Evolutionary conservation across 2,888 invertebrate species (phyloP).

Genomic region (Bhutanitis thaidina): DNA sequence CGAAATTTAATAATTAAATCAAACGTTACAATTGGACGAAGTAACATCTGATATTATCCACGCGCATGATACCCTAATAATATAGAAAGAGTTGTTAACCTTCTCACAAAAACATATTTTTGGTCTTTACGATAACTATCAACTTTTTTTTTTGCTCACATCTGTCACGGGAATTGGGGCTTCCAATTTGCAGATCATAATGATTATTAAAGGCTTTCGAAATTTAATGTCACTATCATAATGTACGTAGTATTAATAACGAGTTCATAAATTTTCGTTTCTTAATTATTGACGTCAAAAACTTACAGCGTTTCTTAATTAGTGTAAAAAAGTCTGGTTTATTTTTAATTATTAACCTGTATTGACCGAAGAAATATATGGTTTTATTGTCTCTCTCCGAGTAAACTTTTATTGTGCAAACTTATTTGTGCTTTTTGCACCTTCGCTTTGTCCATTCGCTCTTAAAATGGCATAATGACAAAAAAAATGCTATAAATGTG

Average conservation of each 20-base stretch:
- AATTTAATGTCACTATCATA: not conserved
- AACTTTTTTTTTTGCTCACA: conserved; percentile 9
- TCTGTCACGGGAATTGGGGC: not conserved
- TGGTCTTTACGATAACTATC: conserved; percentile 1
- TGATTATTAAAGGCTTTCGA: not conserved
- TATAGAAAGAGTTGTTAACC: conserved; percentile 11
- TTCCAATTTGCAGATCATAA: not conserved
- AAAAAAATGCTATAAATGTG: too few species aligned
- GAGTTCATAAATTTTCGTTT: not conserved
- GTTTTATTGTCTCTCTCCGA: too few species aligned
- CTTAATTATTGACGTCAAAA: not conserved
- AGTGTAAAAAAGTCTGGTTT: not conserved
- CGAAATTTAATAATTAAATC: too few species aligned
- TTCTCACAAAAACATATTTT: conserved; percentile 9
- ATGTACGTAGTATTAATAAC: not conserved
- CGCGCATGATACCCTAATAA: not conserved
- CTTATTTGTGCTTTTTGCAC: too few species aligned
- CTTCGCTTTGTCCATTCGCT: too few species aligned
- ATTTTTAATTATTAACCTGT: not conserved
- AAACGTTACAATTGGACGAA: not conserved
- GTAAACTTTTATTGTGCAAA: too few species aligned
- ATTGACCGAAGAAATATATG: not conserved
- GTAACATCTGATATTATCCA: not conserved
- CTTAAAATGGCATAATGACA: too few species aligned
- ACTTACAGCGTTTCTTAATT: conserved; percentile 2